Evolutionary conservation across 1,140 invertebrate genomes (phyloP).

Genomic region (Ostrea denselamellosa): DNA sequence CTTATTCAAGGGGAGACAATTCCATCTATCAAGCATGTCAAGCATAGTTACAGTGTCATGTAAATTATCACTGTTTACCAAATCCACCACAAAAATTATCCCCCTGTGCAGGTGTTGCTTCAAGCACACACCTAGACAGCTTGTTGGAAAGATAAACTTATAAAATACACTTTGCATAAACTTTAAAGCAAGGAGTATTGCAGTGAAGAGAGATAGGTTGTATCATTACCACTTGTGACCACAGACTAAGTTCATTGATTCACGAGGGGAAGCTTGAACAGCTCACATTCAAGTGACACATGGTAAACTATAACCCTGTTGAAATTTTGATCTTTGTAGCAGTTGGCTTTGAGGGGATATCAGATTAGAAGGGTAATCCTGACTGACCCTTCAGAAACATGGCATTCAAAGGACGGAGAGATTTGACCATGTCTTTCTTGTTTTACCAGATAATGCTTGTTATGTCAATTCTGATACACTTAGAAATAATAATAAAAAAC

Average conservation of each 20-base stretch:
- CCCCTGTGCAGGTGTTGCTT: not conserved
- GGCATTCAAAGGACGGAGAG: no score
- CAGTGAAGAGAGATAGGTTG: not conserved
- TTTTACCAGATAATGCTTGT: not conserved
- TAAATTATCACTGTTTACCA: conserved; percentile 32
- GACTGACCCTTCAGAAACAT: no score
- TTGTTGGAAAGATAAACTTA: conserved; percentile 29
- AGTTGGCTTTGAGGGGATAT: not conserved
- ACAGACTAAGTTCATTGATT: conserved; percentile 8
- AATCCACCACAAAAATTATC: not conserved
- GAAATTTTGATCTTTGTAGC: not conserved
- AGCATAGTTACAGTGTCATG: conserved; percentile 12
- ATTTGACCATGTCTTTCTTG: no score
- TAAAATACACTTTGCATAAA: conserved; percentile 21
- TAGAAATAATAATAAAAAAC: not conserved
- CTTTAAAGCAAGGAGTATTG: not conserved
- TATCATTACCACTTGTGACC: conserved; percentile 13
- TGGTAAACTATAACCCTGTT: not conserved
- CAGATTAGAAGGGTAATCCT: not conserved
- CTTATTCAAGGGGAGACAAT: conserved; percentile 31
- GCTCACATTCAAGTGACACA: not conserved
- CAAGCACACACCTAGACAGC: not conserved
- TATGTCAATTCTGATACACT: not conserved
- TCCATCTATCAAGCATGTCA: conserved; percentile 2
- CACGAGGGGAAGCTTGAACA: conserved; percentile 3